Evolutionary conservation across 37 sponge, comb jelly and placozoan genomes (phyloP), one percentile per base, ranked within the genome.

Genomic region (Cliona cf. orientalis): DNA sequence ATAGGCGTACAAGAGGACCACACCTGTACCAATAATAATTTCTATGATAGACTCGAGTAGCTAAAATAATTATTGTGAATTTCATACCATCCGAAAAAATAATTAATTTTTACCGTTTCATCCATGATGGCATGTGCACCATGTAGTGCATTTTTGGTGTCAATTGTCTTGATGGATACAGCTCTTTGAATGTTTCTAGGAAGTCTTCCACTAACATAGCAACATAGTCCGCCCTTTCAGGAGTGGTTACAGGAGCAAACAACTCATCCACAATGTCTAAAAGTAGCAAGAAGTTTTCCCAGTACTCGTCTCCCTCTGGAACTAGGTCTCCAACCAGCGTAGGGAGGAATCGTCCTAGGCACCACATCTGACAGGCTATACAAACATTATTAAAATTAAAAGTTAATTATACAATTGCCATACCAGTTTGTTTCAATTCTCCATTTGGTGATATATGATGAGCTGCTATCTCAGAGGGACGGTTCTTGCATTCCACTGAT

Each of bases 311-410:
- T 12, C 84, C 76, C 42, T 79, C 76, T 5, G 63, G 56, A 33
- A 92, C 82, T 21, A 68, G 56, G 21, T 80, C 73, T 1, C 93
- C 89, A 72, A 92, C 33, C 42, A 92, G 2, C 3, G 88, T 39
- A 5, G 93, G 93, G 1, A 87, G 80, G 23, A 71, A 46, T 39
- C 89, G 28, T 28, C 70, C 86, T 21, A 92, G 74, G 57, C 90
- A 84, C 85, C 93, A 92, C 82, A 88, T 75, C 62, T 92, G 77
- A 2, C 77, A 42, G 39, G 93, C 93, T 87, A 55, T 38, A 45
- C 65, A 42, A 21, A n/a, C n/a, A n/a, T n/a, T n/a, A n/a, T n/a
- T n/a, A n/a, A n/a, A n/a, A n/a, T n/a, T n/a, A n/a, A n/a, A n/a
- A n/a, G n/a, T n/a, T 36, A 67, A 36, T 6, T n/a, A n/a, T n/a